phyloP scores from a whole-genome alignment of 2,888 invertebrate genomes.

The Hydriomena furcata region DNA sequence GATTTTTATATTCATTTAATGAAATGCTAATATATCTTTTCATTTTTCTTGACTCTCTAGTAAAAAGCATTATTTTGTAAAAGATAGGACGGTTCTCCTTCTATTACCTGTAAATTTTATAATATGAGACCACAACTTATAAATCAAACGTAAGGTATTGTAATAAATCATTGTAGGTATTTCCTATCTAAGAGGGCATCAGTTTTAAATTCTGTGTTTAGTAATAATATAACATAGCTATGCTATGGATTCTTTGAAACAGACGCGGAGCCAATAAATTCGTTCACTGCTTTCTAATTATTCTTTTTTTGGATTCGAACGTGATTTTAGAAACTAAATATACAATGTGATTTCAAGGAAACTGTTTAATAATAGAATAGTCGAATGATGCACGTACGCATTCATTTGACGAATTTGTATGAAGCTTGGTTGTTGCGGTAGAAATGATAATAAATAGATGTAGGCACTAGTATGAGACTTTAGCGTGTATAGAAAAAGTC shows the following conservation, averaged over 20 bases:
- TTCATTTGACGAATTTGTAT: too few relatives aligned
- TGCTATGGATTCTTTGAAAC: constrained; percentile 33
- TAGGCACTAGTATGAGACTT: too few relatives aligned
- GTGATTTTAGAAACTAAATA: constrained; percentile 27
- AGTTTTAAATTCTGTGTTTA: not conserved
- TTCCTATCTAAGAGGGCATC: too few relatives aligned
- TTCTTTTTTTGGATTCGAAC: constrained; percentile 32
- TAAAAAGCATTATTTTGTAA: not conserved
- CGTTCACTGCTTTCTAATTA: constrained; percentile 22
- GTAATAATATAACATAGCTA: too few relatives aligned
- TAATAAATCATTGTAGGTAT: too few relatives aligned
- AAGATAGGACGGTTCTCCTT: not conserved
- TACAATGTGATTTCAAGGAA: constrained; percentile 26
- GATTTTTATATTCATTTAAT: constrained; percentile 28
- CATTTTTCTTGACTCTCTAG: not conserved
- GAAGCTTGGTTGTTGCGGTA: too few relatives aligned
- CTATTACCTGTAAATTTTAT: not conserved
- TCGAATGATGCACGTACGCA: constrained; percentile 12
- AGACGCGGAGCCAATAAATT: constrained; percentile 33
- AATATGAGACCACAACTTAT: not conserved
- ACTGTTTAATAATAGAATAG: constrained; percentile 22
- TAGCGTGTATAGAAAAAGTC: too few relatives aligned
- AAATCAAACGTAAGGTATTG: not conserved
- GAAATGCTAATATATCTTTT: constrained; percentile 4
- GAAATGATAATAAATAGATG: too few relatives aligned